A percentile compares a stretch with the other conserved stretches of the same genome.
These are phyloP conservation scores for Trichogramma dendrolimi DNA, from an alignment of 2,888 invertebrate species.

Conservation along the genomic window DNA sequence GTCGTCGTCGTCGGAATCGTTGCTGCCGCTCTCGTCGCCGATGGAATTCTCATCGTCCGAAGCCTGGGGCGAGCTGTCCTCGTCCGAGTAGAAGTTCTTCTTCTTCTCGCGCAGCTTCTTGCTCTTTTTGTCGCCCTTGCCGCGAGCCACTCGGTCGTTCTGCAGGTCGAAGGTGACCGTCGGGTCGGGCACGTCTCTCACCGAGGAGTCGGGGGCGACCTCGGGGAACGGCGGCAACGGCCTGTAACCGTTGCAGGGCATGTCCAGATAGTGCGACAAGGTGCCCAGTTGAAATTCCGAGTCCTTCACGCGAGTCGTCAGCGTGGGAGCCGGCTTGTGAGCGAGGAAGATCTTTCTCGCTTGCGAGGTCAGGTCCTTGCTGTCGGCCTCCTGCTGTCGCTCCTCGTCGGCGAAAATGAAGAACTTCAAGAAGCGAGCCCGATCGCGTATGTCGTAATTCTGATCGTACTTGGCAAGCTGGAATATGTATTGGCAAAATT, in stretches of 20 bases:
- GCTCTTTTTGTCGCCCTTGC: constrained; percentile 43
- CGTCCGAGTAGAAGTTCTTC: constrained; percentile 58
- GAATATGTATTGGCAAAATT: constrained; percentile 89
- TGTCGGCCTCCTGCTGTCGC: constrained; percentile 46
- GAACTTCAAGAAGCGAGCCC: constrained; percentile 82
- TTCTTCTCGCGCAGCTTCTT: constrained; percentile 55
- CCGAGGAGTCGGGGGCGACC: constrained; percentile 67
- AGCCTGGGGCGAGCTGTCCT: constrained; percentile 42
- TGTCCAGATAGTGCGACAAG: constrained; percentile 89
- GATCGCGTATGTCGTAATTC: constrained; percentile 95
- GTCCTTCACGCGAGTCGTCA: constrained; percentile 81
- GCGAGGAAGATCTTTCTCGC: constrained; percentile 84
- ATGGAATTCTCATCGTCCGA: constrained; percentile 35
- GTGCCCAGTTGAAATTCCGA: constrained; percentile 86
- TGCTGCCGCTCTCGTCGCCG: constrained; percentile 34
- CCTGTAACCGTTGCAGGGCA: constrained; percentile 81
- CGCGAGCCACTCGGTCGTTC: constrained; percentile 36
- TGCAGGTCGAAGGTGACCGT: constrained; percentile 41
- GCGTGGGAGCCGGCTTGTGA: constrained; percentile 87
- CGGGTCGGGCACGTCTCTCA: constrained; percentile 66
- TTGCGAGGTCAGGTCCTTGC: constrained; percentile 58
- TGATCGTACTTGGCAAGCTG: constrained; percentile 93
- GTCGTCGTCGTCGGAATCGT: constrained; percentile 24
- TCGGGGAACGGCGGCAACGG: constrained; percentile 82
- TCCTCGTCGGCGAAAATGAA: constrained; percentile 65